Evolutionary conservation across 2,888 invertebrate genomes (phyloP), one percentile per base, ranked within the genome.

Genomic region (Drosophila borborema): DNA sequence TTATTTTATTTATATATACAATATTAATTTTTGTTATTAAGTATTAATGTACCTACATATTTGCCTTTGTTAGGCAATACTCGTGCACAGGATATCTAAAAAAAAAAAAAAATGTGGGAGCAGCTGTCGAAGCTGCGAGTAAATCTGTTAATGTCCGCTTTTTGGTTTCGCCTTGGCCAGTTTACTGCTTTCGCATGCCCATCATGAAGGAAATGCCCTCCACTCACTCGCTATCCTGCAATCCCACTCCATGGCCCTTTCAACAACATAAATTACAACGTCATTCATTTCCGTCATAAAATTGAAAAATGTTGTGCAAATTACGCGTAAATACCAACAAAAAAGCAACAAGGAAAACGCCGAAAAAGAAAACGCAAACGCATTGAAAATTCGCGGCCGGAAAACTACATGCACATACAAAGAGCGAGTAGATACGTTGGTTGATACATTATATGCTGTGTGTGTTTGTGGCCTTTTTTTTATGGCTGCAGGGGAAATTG

Each of bases 231-330:
- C 10, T 23, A 10, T n/a, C 3, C 12, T n/a, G 1, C 10, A 18
- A 2, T 16, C 7, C 12, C 34, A 2, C 12, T 31, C 18, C 14
- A 10, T 12, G 8, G n/a, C 40, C 48, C 43, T 64, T 53, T 40
- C 69, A 70, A 67, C 56, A 64, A 75, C 90, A 86, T 86, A 90
- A 86, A 86, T 86, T 83, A 86, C 84, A 69, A 67, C 81, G 76
- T 80, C 90, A 90, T 80, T 76, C 89, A 86, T 86, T 86, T 86
- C 86, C 86, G 89, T 62, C 89, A 86, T 90, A 89, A 86, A 86
- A 86, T 90, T 90, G 90, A 90, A 89, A 89, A 90, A 86, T 88
- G 83, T 70, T 89, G 86, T 86, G 81, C 81, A 86, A 89, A 86
- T 89, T 86, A 86, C 86, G 78, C 86, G 86, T 77, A 86, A 89